Evolutionary conservation across 1,140 invertebrate genomes (phyloP).

Genomic region (Caerostris darwini): DNA sequence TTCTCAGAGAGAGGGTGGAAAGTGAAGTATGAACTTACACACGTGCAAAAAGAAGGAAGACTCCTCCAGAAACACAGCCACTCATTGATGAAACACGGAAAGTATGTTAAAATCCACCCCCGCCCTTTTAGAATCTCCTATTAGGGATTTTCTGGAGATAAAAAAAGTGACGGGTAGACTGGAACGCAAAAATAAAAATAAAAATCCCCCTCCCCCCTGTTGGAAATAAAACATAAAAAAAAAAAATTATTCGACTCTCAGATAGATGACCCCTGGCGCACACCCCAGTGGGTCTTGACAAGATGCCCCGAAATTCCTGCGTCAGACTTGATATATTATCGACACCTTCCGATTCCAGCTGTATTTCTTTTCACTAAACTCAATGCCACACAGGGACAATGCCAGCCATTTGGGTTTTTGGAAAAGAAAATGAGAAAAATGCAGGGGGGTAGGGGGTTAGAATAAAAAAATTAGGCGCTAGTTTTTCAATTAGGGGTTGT

Average conservation of each 20-base stretch:
- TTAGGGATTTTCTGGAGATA: slow-evolving; percentile 33
- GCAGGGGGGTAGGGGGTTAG: background rate
- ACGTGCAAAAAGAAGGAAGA: background rate
- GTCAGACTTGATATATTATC: slow-evolving; percentile 34
- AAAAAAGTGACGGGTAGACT: background rate
- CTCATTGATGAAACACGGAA: slow-evolving; percentile 58
- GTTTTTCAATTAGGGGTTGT: slow-evolving; percentile 15
- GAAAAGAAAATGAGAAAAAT: background rate
- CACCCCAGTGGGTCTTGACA: background rate
- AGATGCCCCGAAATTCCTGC: slow-evolving; percentile 21
- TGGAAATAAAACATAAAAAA: background rate
- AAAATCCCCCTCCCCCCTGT: background rate
- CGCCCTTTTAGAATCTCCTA: slow-evolving; percentile 18
- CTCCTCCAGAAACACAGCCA: slow-evolving; percentile 33
- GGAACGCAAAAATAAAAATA: background rate
- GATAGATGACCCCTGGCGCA: background rate
- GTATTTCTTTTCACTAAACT: slow-evolving; percentile 11
- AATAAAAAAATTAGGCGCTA: background rate
- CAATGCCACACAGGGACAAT: background rate
- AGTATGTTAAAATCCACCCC: slow-evolving; percentile 36
- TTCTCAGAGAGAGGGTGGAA: background rate
- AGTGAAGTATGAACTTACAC: slow-evolving; percentile 22
- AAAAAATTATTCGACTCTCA: background rate
- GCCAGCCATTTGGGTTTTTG: background rate
- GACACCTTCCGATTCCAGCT: slow-evolving; percentile 35